Base-by-base conservation (phyloP, 1,140 invertebrate species). In the Lepidurus couesii region DNA sequence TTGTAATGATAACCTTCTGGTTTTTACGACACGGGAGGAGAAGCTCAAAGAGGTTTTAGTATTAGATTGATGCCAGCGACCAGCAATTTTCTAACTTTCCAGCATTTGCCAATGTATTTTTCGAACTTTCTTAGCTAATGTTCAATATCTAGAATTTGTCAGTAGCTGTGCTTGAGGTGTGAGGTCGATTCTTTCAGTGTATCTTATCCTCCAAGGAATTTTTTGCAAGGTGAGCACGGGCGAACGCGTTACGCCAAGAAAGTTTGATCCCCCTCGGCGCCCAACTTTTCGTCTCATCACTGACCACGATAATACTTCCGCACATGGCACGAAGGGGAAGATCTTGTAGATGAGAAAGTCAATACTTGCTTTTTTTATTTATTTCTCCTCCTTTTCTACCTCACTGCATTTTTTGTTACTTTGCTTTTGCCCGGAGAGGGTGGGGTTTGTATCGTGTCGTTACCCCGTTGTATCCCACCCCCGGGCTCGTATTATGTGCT, bases 281-380 rank as follows among this genome's bases (percentile, higher is more conserved):
- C 53, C 9, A 65, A 65, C 53, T 65, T 65, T 13, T 13, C 16
- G 0, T 13, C 53, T 65, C 13, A 65, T 65, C 53, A 65, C 53
- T 65, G 21, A 65, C 53, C 53, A 65, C 21, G 53, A 65, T 65
- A 65, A 65, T 65, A 65, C 53, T 65, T 65, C 53, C 53, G 53
- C 53, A 65, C 53, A 65, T 21, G 53, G 53, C 53, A 65, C 53
- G 53, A 65, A 21, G 45, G 16, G 53, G 53, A 65, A 65, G 53
- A 65, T 65, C 16, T 65, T 65, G 9, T n/a, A 65, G 53, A 65
- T 65, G 53, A 65, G 53, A 65, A 65, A 65, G 53, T 65, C 53
- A 65, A 65, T 65, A 65, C 53, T 65, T 21, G 13, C 8, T 21
- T 65, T 65, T 65, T 65, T 65, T 65, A 65, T 65, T 21, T 65